These are phyloP conservation scores for Taeniopygia guttata DNA, from an alignment of 2,797 vertebrate species.

Conservation along the genomic window DNA sequence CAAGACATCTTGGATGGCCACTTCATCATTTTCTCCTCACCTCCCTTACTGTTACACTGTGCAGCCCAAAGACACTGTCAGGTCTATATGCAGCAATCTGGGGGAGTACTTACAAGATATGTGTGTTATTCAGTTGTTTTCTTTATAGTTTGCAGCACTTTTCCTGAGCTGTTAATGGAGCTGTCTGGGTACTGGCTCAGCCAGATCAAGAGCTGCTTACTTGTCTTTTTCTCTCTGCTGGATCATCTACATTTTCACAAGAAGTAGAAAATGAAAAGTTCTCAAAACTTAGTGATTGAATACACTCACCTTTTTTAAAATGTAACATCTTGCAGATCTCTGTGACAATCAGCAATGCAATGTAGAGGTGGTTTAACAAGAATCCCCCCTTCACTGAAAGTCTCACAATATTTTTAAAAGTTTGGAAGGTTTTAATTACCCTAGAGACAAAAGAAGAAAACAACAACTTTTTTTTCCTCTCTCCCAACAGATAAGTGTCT, in stretches of 20 bases:
- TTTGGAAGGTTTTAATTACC: not conserved
- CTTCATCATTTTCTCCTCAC: not conserved
- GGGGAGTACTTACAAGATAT: not conserved
- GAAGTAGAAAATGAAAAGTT: not conserved
- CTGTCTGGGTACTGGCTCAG: not conserved
- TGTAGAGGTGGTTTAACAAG: not conserved
- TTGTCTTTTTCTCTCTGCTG: not conserved
- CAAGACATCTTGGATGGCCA: not conserved
- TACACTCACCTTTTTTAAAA: not conserved
- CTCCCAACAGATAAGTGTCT: not conserved
- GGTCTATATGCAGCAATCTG: not conserved
- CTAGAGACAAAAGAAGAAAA: not conserved
- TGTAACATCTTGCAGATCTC: not conserved
- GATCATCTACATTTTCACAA: not conserved
- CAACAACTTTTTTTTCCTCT: not conserved
- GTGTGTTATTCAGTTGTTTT: not conserved
- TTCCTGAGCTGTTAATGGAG: not conserved
- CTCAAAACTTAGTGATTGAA: not conserved
- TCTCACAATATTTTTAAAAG: not conserved
- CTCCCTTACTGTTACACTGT: not conserved
- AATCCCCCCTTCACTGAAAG: not conserved
- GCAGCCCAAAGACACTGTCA: not conserved
- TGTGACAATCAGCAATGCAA: not conserved
- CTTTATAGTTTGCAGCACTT: not conserved
- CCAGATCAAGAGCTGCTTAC: not conserved